A percentile compares a stretch with the other conserved stretches of the same genome.
Evolutionary conservation across 2,113 vertebrate species (phyloP).

Genomic region (Lutjanus erythropterus): DNA sequence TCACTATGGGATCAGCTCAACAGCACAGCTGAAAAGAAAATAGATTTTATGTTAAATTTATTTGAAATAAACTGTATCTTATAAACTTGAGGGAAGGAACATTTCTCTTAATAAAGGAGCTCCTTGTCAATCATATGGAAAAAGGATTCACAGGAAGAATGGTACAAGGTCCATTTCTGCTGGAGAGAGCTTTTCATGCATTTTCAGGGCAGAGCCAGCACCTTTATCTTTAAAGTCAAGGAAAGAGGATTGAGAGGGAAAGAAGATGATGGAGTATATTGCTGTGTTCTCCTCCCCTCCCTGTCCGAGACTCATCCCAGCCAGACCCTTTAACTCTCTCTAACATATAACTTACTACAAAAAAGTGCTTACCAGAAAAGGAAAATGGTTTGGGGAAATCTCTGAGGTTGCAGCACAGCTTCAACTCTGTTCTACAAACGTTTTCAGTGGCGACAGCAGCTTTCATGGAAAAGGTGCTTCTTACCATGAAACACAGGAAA

Average conservation of each 20-base stretch:
- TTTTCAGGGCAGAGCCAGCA: conserved; percentile 14
- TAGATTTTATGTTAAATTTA: neutral
- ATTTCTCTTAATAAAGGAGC: neutral
- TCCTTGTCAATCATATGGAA: neutral
- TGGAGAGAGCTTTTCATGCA: conserved; percentile 32
- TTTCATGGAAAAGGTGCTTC: conserved; percentile 34
- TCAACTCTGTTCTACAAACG: conserved; percentile 37
- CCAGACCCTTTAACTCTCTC: conserved; percentile 52
- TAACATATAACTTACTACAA: conserved; percentile 34
- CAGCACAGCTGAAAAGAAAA: neutral
- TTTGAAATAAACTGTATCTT: neutral
- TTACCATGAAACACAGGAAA: conserved; percentile 27
- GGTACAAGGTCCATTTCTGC: conserved; percentile 26
- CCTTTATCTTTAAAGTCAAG: conserved; percentile 55
- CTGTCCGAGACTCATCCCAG: conserved; percentile 41
- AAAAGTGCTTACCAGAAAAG: conserved; percentile 41
- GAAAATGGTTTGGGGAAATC: conserved; percentile 50
- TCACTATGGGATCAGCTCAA: neutral
- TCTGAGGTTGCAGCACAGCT: conserved; percentile 41
- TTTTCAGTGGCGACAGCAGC: conserved; percentile 27
- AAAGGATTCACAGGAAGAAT: conserved; percentile 10
- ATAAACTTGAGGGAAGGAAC: neutral
- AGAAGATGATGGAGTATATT: conserved; percentile 47
- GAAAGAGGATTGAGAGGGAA: conserved; percentile 39
- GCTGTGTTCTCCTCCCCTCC: conserved; percentile 28